Evolutionary conservation across 2,888 invertebrate genomes (phyloP), one percentile per base, ranked within the genome.

Genomic region (Drosophila helvetica): DNA sequence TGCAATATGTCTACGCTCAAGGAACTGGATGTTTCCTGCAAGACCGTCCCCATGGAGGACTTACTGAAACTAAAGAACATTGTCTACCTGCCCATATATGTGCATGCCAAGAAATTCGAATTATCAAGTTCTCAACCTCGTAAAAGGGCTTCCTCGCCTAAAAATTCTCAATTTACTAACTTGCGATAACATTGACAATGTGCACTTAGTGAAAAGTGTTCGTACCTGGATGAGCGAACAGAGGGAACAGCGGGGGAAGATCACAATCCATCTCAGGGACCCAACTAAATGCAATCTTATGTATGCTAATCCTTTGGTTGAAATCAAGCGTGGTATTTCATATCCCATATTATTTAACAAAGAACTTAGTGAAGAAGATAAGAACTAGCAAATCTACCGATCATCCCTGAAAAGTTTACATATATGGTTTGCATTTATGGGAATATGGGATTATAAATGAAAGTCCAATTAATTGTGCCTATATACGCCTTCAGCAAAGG

Each of bases 11-110:
- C 22, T 6, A 64, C 63, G 27, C 55, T 77, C 1, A 47, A 51
- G 17, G 74, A 75, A 12, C 55, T 75, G 8, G 47, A 27, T 25
- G 25, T 73, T 7, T 18, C 3, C 17, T 54, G 58, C 15, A 17
- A 18, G 1, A 12, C 5, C 3, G 8, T 42, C 12, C 25, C 63
- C 5, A 10, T 68, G 10, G 7, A 7, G 1, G 5, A 17, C 0
- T 25, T 75, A 3, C 9, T 53, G 10, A 42, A 53, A n/a, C 38
- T 76, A 6, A 12, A 5, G 1, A 43, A 52, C 1, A 10, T 76
- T 4, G 27, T 77, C 22, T 58, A 38, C 8, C 50, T 76, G 3
- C 48, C 61, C 19, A 25, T 73, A 2, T 8, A 19, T 0, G 58
- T 52, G 63, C 17, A 18, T 2, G 22, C 68, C 10, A 77, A 42